A percentile compares a stretch with the other conserved stretches of the same genome.
Evolutionary conservation across 2,113 vertebrate genomes (phyloP).

Genomic region (Elanus axillaris): DNA sequence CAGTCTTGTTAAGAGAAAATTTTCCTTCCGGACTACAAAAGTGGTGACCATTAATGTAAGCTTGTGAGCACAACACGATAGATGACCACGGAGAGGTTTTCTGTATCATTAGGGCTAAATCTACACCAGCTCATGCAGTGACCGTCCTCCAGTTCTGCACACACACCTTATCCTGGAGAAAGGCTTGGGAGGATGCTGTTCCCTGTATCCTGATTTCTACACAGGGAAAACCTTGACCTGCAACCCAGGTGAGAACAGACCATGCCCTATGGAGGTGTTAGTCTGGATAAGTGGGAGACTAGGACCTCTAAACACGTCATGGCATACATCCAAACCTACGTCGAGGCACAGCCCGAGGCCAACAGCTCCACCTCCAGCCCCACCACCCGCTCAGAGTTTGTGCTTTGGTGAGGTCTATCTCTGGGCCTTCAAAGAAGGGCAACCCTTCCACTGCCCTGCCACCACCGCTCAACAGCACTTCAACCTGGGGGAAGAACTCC

Average conservation of each 20-base stretch:
- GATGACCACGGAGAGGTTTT: background rate
- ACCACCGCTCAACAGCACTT: background rate
- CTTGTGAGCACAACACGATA: background rate
- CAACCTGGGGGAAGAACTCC: background rate
- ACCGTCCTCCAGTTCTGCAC: background rate
- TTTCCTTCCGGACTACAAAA: background rate
- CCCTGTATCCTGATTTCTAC: background rate
- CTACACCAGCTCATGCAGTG: accelerated
- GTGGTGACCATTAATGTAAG: background rate
- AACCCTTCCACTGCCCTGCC: background rate
- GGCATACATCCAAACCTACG: background rate
- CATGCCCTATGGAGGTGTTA: background rate
- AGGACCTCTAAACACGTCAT: background rate
- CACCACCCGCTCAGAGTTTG: background rate
- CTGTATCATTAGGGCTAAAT: background rate
- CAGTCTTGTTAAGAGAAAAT: background rate
- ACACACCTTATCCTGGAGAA: background rate
- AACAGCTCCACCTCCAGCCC: background rate
- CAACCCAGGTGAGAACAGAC: background rate
- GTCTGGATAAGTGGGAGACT: background rate
- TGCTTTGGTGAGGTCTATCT: background rate
- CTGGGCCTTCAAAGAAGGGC: background rate
- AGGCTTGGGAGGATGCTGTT: background rate
- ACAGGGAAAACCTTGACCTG: background rate
- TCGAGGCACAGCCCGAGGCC: background rate